These are phyloP conservation scores for Bacillus rossius DNA, from an alignment of 1,140 invertebrate genomes.

Conservation along the genomic window DNA sequence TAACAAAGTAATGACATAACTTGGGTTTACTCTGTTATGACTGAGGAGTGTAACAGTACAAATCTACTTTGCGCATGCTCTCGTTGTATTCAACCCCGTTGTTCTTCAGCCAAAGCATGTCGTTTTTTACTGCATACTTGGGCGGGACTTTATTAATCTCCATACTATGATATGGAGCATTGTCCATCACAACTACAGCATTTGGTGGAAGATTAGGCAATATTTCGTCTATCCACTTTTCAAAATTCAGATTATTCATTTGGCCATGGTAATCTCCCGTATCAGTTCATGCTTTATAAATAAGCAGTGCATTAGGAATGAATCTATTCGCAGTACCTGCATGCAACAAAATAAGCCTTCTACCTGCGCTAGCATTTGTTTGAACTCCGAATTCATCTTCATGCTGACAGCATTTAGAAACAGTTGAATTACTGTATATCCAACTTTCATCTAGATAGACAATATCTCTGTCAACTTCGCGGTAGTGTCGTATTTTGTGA, in stretches of 20 bases:
- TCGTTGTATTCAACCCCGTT: not conserved
- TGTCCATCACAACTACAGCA: conserved; percentile 23
- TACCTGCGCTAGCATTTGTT: not conserved
- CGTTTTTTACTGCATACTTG: conserved; percentile 8
- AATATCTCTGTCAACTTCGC: too few species aligned
- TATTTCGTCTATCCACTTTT: conserved; percentile 18
- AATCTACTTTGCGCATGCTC: not conserved
- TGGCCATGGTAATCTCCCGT: conserved; percentile 21
- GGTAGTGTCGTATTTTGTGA: too few species aligned
- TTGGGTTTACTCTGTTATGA: too few species aligned
- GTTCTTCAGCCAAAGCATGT: not conserved
- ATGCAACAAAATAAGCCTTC: not conserved
- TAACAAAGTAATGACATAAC: too few species aligned
- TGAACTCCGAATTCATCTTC: not conserved
- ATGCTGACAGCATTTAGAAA: conserved; percentile 3
- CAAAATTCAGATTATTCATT: conserved; percentile 21
- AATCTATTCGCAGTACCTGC: not conserved
- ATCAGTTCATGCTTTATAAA: not conserved
- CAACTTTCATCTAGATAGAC: too few species aligned
- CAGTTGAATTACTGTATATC: too few species aligned
- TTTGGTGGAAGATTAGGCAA: conserved; percentile 10
- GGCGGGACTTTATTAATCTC: conserved; percentile 10
- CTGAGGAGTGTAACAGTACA: too few species aligned
- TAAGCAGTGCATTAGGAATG: not conserved
- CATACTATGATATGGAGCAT: conserved; percentile 21